These are phyloP conservation scores for Drusus annulatus DNA, from an alignment of 1,140 invertebrate species.

Conservation along the genomic window DNA sequence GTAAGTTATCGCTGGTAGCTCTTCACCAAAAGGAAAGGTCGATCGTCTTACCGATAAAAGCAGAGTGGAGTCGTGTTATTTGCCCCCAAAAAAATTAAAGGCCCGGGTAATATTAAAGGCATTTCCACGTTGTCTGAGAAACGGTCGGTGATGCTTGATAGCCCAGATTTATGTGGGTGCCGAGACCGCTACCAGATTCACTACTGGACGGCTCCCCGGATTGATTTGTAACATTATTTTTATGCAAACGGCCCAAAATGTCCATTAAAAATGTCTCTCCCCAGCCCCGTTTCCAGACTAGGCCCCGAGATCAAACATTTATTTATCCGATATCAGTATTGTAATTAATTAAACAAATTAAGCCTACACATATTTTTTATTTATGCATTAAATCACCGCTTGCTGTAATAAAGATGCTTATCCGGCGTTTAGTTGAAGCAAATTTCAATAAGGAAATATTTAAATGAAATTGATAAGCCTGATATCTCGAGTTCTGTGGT, in stretches of 20 bases:
- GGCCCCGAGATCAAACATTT: not conserved
- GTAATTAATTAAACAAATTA: conserved; percentile 26
- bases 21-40: conserved; percentile 53
- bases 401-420: not conserved
- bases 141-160: conserved; percentile 51
- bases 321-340: not conserved
- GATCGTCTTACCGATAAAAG: conserved; percentile 57
- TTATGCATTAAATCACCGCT: not conserved
- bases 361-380: not conserved
- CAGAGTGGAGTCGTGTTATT: conserved; percentile 51
- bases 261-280: conserved; percentile 33
- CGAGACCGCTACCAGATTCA: conserved; percentile 21
- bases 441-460: not conserved
- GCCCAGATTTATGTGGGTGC: conserved; percentile 54
- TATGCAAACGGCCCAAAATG: conserved; percentile 35
- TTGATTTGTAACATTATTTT: conserved; percentile 55
- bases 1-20: conserved; percentile 49
- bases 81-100: conserved; percentile 43
- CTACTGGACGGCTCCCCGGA: conserved; percentile 15
- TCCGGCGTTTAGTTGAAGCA: conserved; percentile 4
- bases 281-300: not conserved
- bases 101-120: conserved; percentile 37
- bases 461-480: not conserved
- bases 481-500: not conserved
- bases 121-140: conserved; percentile 46